Evolutionary conservation across 1,140 invertebrate genomes (phyloP), one percentile per base, ranked within the genome.

Genomic region (Patella vulgata): DNA sequence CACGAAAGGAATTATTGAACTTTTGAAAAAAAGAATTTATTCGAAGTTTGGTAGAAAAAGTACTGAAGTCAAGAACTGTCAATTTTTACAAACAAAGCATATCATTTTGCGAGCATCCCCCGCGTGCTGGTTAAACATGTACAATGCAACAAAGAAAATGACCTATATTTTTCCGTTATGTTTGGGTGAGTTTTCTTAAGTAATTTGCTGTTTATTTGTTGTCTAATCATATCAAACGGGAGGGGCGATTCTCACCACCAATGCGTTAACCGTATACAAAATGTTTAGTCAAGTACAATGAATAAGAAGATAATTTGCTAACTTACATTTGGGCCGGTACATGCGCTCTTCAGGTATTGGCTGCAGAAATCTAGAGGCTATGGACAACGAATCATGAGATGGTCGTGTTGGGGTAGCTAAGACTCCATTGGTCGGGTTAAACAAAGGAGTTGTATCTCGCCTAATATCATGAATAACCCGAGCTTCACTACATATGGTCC

Each of bases 321-420:
- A 91, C 90, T 90, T 90, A 91, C 89, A 89, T 89, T 89, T 88
- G 88, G 89, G 89, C 90, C 89, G 68, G 69, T 75, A 73, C 76
- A 67, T 33, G 43, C 56, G 19, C 39, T 51, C 46, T 70, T 57
- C 68, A 75, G 71, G 70, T 83, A 83, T 83, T 83, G 81, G 81
- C 74, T 83, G 79, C 79, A 76, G 72, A 79, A 84, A 80, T 80
- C 72, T 74, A 78, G 70, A 70, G 74, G 73, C 76, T 79, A 77
- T 78, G 77, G 77, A 77, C 88, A 85, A 85, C 87, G 87, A 83
- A 82, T 82, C 80, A 81, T 73, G 78, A 73, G 66, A 8, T 71
- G 64, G 71, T 76, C 74, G 73, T 65, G 64, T 65, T 58, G 66
- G 66, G 64, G 63, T 60, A 71, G 69, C 73, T 74, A 59, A 68